phyloP scores from a whole-genome alignment of 2,888 invertebrate species.

The Nomada flava region DNA sequence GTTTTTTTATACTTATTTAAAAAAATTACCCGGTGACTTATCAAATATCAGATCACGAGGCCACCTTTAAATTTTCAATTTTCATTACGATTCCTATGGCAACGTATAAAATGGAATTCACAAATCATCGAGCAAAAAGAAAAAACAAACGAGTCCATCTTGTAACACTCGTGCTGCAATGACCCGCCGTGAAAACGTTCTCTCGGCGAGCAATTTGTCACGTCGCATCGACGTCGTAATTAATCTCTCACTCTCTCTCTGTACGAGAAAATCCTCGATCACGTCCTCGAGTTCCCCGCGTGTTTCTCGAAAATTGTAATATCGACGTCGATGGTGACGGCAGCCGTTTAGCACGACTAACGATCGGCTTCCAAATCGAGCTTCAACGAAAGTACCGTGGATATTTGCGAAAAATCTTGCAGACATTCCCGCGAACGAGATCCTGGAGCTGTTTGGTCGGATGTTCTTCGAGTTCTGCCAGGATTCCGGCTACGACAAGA shows the following conservation, averaged over 20 bases:
- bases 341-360: neutral
- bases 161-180: conserved; percentile 1
- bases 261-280: neutral
- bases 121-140: neutral
- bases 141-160: neutral
- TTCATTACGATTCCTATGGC: too few relatives aligned
- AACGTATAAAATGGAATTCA: neutral
- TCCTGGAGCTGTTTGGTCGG: conserved; percentile 95
- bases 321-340: neutral
- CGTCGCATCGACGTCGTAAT: conserved; percentile 13
- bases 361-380: neutral
- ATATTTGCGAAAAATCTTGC: conserved; percentile 61
- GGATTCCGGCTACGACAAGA: conserved; percentile 98
- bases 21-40: too few relatives aligned
- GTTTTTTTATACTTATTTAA: too few relatives aligned
- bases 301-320: neutral
- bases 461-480: conserved; percentile 98
- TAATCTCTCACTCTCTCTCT: conserved; percentile 5
- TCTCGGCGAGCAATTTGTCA: conserved; percentile 18
- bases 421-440: conserved; percentile 96
- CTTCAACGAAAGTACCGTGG: neutral
- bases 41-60: too few relatives aligned
- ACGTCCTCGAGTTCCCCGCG: neutral
- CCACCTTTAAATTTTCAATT: too few relatives aligned
- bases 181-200: conserved; percentile 2